A percentile compares a stretch with the other conserved stretches of the same genome.
Evolutionary conservation across 2,113 vertebrate genomes (phyloP).

Genomic region (Amazona vittata): DNA sequence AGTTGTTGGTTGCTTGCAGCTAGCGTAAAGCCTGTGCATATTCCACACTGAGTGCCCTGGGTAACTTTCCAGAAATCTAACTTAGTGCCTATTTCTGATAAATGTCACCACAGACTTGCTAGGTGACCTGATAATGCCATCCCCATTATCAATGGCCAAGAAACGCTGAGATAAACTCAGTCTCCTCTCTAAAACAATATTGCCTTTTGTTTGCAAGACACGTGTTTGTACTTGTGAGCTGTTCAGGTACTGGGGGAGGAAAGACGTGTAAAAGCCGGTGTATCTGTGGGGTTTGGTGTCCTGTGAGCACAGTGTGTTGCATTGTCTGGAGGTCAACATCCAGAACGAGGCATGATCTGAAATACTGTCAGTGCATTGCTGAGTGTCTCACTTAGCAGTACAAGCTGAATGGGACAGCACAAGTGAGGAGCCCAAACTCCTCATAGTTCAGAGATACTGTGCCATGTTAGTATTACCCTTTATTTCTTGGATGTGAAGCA

Average conservation of each 20-base stretch:
- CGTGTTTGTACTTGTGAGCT: rapidly evolving
- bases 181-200: rapidly evolving
- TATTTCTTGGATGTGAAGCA: rapidly evolving
- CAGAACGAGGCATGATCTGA: rapidly evolving
- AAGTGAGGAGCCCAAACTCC: no score
- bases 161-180: not conserved
- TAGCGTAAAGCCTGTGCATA: rapidly evolving
- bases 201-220: no score
- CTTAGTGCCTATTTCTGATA: rapidly evolving
- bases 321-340: not conserved
- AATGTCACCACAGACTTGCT: rapidly evolving
- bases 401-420: not conserved
- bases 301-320: not conserved
- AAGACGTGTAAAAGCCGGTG: not conserved
- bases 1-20: not conserved
- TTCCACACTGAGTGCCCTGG: not conserved
- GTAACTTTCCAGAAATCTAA: rapidly evolving
- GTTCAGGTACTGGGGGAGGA: not conserved
- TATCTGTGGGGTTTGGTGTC: not conserved
- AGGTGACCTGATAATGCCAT: not conserved
- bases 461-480: not conserved
- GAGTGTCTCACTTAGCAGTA: not conserved
- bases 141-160: rapidly evolving
- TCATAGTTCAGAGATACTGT: rapidly evolving
- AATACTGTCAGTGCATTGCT: rapidly evolving